Evolutionary conservation across 1,140 invertebrate species (phyloP).

Genomic region (Agrilus planipennis): DNA sequence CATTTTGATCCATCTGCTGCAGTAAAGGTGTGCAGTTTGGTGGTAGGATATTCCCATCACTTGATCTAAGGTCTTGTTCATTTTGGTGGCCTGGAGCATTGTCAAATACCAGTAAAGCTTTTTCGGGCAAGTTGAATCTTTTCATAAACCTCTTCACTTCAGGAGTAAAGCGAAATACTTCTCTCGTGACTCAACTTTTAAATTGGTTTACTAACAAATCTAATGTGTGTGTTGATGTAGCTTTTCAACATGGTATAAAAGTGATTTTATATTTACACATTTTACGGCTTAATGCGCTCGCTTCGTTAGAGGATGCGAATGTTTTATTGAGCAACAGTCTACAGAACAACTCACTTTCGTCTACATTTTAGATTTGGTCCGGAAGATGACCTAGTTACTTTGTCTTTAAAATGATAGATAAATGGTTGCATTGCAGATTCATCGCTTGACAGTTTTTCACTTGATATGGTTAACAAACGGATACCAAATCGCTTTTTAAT

Average conservation of each 20-base stretch:
- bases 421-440: neutral
- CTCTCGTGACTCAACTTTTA: neutral
- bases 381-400: neutral
- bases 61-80: neutral
- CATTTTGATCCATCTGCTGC: neutral
- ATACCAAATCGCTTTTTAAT: neutral
- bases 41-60: slow-evolving; percentile 1
- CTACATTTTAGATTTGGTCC: neutral
- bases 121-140: neutral
- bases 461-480: neutral
- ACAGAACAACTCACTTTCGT: neutral
- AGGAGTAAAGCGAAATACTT: neutral
- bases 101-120: neutral
- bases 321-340: neutral
- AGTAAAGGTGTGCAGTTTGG: neutral
- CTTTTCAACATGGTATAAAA: neutral
- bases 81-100: neutral
- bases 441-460: neutral
- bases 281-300: neutral
- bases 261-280: too few relatives aligned
- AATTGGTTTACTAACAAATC: neutral
- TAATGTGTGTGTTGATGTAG: neutral
- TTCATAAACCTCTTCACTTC: neutral
- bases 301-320: neutral
- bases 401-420: neutral